Conservation (phyloP, 2,888 invertebrate species). For the Apotomis capreana region DNA sequence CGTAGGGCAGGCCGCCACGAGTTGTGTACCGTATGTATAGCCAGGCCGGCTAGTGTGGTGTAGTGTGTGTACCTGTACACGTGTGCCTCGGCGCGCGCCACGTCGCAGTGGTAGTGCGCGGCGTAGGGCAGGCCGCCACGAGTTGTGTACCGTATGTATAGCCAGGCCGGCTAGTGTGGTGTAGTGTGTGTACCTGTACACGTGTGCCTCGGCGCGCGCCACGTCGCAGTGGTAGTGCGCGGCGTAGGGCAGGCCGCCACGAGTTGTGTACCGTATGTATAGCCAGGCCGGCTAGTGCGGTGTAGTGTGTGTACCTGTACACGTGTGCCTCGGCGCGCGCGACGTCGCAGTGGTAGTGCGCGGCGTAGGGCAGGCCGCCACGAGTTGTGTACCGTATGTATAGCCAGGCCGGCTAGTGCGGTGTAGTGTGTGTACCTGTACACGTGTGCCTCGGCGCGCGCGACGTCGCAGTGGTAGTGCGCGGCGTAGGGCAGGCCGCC, state of each 20-base stretch:
- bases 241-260: slow-evolving; percentile 10
- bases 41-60: not conserved
- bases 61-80: not conserved
- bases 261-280: not conserved
- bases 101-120: slow-evolving; percentile 18
- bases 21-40: not conserved
- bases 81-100: not conserved
- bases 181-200: slow-evolving; percentile 1
- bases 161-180: not conserved
- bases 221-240: slow-evolving; percentile 26
- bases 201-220: slow-evolving; percentile 9
- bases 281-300: no score
- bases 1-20: slow-evolving; percentile 8
- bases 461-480: slow-evolving; percentile 8
- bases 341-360: slow-evolving; percentile 27
- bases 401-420: slow-evolving; percentile 1
- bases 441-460: slow-evolving; percentile 37
- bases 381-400: not conserved
- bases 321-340: slow-evolving; percentile 14
- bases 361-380: slow-evolving; percentile 21
- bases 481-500: slow-evolving; percentile 22
- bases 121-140: not conserved
- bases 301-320: not conserved
- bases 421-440: slow-evolving; percentile 43
- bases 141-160: not conserved